Evolutionary conservation across 2,888 invertebrate genomes (phyloP), one percentile per base, ranked within the genome.

Genomic region (Dascillus cervinus): DNA sequence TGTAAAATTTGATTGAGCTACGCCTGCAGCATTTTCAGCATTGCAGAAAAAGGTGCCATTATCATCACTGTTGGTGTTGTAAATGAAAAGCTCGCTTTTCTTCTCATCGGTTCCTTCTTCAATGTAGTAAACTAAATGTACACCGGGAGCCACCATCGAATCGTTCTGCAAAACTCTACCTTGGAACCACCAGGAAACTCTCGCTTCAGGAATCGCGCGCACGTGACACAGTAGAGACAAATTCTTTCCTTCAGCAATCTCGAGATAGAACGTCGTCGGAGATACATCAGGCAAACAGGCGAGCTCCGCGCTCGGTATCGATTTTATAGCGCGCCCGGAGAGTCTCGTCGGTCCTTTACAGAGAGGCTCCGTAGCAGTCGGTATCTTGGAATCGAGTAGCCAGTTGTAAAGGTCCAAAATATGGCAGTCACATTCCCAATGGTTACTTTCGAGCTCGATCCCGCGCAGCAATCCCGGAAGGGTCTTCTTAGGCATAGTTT

Each of bases 381-480:
- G 84, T 47, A 83, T 79, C 53, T 80, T 82, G 56, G 81, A 80
- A 56, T 76, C 76, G 46, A 73, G 70, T 50, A 91, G 71, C 88
- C 89, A 90, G 43, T 72, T 66, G 55, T 85, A 79, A 53, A 90
- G 67, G 51, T 83, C 79, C 46, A 80, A 69, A 54, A 90, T 70
- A 47, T 79, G 75, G 62, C 91, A 91, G 64, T 90, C 87, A 65
- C 91, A 91, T 47, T 78, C 74, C 91, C 90, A 91, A 44, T 83
- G 82, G 71, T 91, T 91, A 58, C 81, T 82, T 60, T 89, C 82
- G 46, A 91, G 67, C 52, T 84, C 80, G 34, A 90, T 75, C 32
- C 85, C 87, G 52, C 83, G 79, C 46, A 90, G 67, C 24, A 78
- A 77, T 40, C 78, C 77, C 8, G 87, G 85, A 35, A 86, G 70